Evolutionary conservation across 2,113 vertebrate genomes (phyloP).

Genomic region (Vombatus ursinus): DNA sequence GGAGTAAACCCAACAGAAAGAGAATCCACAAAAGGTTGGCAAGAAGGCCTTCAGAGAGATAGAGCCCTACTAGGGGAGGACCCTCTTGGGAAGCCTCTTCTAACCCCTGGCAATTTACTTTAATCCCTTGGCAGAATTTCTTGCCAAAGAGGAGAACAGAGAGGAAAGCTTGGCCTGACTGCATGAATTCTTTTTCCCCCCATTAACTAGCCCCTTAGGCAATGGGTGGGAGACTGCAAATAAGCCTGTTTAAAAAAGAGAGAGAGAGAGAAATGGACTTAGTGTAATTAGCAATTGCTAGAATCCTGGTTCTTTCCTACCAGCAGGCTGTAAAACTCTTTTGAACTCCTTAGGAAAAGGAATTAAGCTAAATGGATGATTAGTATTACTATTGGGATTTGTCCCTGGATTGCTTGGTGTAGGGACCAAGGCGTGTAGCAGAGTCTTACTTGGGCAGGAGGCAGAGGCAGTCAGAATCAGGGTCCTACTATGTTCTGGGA

Average conservation of each 20-base stretch:
- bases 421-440: rapidly evolving
- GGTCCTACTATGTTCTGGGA: neutral
- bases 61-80: neutral
- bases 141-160: neutral
- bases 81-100: neutral
- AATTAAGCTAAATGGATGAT: neutral
- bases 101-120: neutral
- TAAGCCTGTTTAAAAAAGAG: neutral
- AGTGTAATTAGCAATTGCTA: neutral
- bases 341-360: neutral
- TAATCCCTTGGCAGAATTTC: neutral
- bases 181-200: neutral
- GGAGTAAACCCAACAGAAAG: neutral
- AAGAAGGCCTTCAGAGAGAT: neutral
- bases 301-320: neutral
- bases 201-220: neutral
- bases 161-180: neutral
- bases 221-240: neutral
- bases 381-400: neutral
- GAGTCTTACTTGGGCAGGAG: neutral
- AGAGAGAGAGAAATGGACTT: neutral
- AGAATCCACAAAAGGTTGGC: neutral
- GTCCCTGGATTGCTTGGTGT: neutral
- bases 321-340: neutral
- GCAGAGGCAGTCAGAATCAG: neutral